Base-by-base conservation (phyloP, 2,113 vertebrate species). In the Aphyosemion australe region DNA sequence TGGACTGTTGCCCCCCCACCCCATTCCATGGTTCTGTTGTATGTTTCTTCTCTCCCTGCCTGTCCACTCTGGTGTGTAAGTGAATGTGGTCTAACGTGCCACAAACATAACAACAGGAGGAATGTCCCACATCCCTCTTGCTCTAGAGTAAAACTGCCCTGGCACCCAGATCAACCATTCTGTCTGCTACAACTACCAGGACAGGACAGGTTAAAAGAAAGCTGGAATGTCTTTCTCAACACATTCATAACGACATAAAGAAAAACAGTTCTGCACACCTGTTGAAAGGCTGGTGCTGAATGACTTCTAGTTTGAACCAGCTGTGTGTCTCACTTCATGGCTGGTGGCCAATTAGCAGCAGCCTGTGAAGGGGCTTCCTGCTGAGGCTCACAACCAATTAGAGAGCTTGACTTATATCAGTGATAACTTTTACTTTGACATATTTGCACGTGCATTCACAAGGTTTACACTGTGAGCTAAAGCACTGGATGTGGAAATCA, bases 311-410 rank as follows among this genome's bases (percentile, higher is more conserved):
- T 80, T 71, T 69, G 47, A 68, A 69, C 84, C 55, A 79, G 77
- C 43, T 20, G 61, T 67, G 52, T 31, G n/a, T 42, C 31, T n/a
- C 49, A 32, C 31, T 21, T 56, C 80, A 6, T 62, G 1, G 85
- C 80, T 72, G 77, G 87, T 79, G 74, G 89, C 87, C 85, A 85
- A 90, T 90, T 89, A 84, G 62, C 64, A 48, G 73, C 79, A 87
- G 73, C 83, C 75, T 71, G 62, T 85, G 84, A 83, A 74, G 47
- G 72, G 66, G 70, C 64, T 78, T 78, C 85, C 85, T 83, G 81
- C 76, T 84, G 81, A 0, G 74, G 48, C 76, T 82, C 62, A 71
- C 76, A 82, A 83, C 85, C 87, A 89, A 88, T 89, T 90, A 89
- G n/a, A 84, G 73, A 26, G 21, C 80, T 71, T 85, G 85, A 87